phyloP scores from a whole-genome alignment of 2,113 vertebrate genomes.

The Cryptomyrus ogoouensis region DNA sequence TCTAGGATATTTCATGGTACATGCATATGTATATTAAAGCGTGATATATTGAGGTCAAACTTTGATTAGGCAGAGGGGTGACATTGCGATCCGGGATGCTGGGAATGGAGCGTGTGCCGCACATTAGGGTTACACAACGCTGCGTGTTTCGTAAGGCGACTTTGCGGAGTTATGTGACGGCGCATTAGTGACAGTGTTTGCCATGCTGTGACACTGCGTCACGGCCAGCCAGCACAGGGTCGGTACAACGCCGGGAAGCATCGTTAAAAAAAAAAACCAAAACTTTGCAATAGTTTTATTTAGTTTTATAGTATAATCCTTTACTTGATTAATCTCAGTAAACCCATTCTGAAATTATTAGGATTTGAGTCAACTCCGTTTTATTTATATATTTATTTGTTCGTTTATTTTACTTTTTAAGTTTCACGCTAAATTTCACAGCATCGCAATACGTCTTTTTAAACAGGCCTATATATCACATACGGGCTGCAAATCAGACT shows the following conservation, averaged over 20 bases:
- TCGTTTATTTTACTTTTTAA: neutral
- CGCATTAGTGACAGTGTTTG: constrained; percentile 11
- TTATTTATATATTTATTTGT: neutral
- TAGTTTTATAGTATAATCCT: neutral
- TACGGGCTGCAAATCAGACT: neutral
- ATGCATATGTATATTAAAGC: too few relatives aligned
- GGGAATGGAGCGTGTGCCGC: neutral
- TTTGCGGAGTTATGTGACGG: constrained; percentile 13
- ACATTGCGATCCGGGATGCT: neutral
- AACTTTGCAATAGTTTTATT: neutral
- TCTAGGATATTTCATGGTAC: too few relatives aligned
- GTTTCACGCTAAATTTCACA: neutral
- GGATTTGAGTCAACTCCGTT: neutral
- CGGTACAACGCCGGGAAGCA: neutral
- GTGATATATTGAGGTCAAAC: neutral
- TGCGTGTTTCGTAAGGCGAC: constrained; percentile 26
- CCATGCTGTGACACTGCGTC: constrained; percentile 17
- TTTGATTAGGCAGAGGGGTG: neutral
- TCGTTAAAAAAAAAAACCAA: neutral
- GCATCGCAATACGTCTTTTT: neutral
- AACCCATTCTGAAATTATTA: neutral
- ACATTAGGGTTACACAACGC: constrained; percentile 27
- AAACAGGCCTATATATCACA: neutral
- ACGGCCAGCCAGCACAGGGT: neutral
- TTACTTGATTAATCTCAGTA: neutral